Evolutionary conservation across 2,113 vertebrate genomes (phyloP), one percentile per base, ranked within the genome.

Genomic region (Lucifuga dentata): DNA sequence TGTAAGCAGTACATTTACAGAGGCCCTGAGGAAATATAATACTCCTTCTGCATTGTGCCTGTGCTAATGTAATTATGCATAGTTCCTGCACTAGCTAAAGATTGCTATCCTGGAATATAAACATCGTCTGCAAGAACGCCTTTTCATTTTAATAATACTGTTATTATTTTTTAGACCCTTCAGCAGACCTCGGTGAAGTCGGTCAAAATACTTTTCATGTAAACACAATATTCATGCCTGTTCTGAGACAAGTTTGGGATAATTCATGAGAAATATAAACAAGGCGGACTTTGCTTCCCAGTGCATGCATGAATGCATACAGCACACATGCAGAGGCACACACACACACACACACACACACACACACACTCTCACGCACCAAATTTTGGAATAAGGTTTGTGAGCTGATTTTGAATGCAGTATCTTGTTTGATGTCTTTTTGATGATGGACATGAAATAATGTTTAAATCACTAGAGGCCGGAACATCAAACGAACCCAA

Each of bases 371-470:
- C 3, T 4, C 7, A 51, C 9, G 10, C 46, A 26, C 32, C 50
- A 38, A 36, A 13, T 83, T 83, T 81, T 36, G n/a, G 55, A 44
- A 21, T 8, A 16, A 20, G 13, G 49, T 73, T 76, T 85, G 56
- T 85, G 88, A 86, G 86, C 68, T 64, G 83, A 90, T 80, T 88
- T 65, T 79, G 70, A 86, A 86, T 80, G 55, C 69, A 73, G 29
- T 68, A 65, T 89, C 80, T 82, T 86, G 79, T 89, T 89, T 90
- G 87, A 91, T 90, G 88, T 90, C 70, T 90, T 89, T 88, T 89
- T 89, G 85, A 89, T 87, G 80, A 79, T 89, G 76, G 87, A 89
- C 87, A 86, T 90, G 87, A 89, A 91, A 91, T 90, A 87, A 87
- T 88, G 84, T 89, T 86, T 69, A 87, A 88, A 85, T 87, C 83